Evolutionary conservation across 2,797 vertebrate genomes (phyloP), one percentile per base, ranked within the genome.

Genomic region (Okamejei kenojei): DNA sequence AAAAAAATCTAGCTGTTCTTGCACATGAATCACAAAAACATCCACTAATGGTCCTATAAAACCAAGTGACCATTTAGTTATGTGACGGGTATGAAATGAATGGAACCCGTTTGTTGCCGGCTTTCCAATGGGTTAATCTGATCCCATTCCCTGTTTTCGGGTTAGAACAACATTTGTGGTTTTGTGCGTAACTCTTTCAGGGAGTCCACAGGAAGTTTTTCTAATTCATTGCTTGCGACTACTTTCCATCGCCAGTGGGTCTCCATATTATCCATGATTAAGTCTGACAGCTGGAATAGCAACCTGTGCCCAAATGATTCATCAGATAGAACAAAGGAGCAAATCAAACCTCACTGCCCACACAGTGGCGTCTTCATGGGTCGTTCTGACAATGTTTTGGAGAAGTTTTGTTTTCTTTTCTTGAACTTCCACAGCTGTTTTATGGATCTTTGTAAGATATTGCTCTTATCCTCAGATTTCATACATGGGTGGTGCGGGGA

Each of bases 251-350:
- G 23, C 26, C 54, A n/a, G 81, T 65, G 58, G 13, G 61, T 65
- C 7, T 17, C 82, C 29, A 21, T 86, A 15, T 15, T n/a, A 15
- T 63, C 4, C 5, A 17, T 61, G 82, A 86, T 1, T 7, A 65
- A n/a, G 29, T 9, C n/a, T 63, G n/a, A 32, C 82, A 88, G 58
- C 82, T 88, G 82, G 82, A 88, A 88, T 32, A 88, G 61, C 61
- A 65, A 7, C 82, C 82, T 88, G 29, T 32, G 17, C 82, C 82
- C 61, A 88, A 88, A n/a, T 63, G 82, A 32, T 88, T 88, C 63
- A 88, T 88, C n/a, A 63, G n/a, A 32, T 19, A 63, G 82, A 86
- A 63, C 15, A 19, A n/a, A 86, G 32, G 82, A 65, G n/a, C 82
- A 65, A 88, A 19, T 63, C 29, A 32, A n/a, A 5, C 15, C 82